Evolutionary conservation across 2,888 invertebrate species (phyloP), one percentile per base, ranked within the genome.

Genomic region (Acronicta psi): DNA sequence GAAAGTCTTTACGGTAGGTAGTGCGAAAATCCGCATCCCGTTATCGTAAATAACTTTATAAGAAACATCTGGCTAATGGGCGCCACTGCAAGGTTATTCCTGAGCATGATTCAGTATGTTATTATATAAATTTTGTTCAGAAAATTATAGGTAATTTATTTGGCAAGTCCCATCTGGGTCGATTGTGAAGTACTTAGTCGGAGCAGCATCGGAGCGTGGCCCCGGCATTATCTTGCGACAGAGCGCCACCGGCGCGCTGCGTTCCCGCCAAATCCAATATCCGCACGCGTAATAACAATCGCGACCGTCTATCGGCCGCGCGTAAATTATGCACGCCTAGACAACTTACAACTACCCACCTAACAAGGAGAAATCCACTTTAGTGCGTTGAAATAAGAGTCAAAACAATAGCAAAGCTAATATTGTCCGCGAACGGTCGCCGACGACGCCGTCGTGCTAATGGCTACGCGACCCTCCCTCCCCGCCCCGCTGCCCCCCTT

Each of bases 271-370:
- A 90, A 91, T 89, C 92, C 92, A 93, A 93, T 93, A 93, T 91
- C 91, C 92, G 87, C 82, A 86, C 90, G 89, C 89, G 91, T 90
- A 93, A 93, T 93, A 93, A 92, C 93, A 92, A 90, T 92, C 91
- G 92, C 90, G 90, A 87, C 83, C 88, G 89, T 91, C 92, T 92
- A 93, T 92, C 93, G 93, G 88, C 84, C 90, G 85, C 92, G 90
- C 91, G 91, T 93, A 93, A 93, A 93, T 93, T 93, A 93, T 93
- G 92, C 92, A 93, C 89, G 87, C 81, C 75, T 74, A 69, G 69
- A 67, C 79, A 82, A 81, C 58, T 56, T 71, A 62, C 57, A 50
- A 51, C 66, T 51, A 54, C 64, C 49, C 17, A 16, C 20, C 1
- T 17, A 16, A n/a, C 72, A 57, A 34, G 25, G 40, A 10, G 83